These are phyloP conservation scores for Eilema griseolum DNA, from an alignment of 2,888 invertebrate species.

Conservation along the genomic window DNA sequence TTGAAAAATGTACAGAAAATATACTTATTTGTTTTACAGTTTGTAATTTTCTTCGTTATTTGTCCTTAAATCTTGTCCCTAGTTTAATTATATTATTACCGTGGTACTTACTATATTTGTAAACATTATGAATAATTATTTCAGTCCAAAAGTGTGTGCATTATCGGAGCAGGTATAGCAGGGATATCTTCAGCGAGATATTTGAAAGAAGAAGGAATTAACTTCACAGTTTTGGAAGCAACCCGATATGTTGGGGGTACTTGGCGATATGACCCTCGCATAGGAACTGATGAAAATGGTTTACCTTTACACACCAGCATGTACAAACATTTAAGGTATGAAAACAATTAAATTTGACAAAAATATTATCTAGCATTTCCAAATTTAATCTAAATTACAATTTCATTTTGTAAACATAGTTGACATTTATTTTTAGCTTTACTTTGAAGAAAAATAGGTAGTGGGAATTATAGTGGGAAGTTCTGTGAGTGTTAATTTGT, in stretches of 20 bases:
- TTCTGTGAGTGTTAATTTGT: too few relatives aligned
- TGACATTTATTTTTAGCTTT: too few relatives aligned
- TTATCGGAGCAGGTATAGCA: slow-evolving; percentile 79
- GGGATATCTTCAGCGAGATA: slow-evolving; percentile 76
- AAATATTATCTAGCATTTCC: too few relatives aligned
- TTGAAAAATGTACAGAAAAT: too few relatives aligned
- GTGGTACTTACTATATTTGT: not conserved
- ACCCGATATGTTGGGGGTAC: slow-evolving; percentile 78
- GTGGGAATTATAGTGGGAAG: too few relatives aligned
- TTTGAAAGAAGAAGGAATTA: slow-evolving; percentile 72
- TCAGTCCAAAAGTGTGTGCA: slow-evolving; percentile 67
- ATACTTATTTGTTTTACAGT: too few relatives aligned
- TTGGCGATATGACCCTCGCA: slow-evolving; percentile 80
- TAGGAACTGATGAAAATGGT: slow-evolving; percentile 86
- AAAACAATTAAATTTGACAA: not conserved
- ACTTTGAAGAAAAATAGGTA: too few relatives aligned
- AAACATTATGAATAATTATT: slow-evolving; percentile 8
- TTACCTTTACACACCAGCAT: slow-evolving; percentile 89
- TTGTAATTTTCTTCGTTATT: not conserved
- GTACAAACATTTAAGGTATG: slow-evolving; percentile 89
- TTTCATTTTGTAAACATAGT: too few relatives aligned
- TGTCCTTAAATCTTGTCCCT: not conserved
- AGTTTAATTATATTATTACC: not conserved
- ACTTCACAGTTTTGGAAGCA: slow-evolving; percentile 75
- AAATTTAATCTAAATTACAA: too few relatives aligned